These are phyloP conservation scores for Apeltes quadracus DNA, from an alignment of 2,113 vertebrate genomes.

Conservation along the genomic window DNA sequence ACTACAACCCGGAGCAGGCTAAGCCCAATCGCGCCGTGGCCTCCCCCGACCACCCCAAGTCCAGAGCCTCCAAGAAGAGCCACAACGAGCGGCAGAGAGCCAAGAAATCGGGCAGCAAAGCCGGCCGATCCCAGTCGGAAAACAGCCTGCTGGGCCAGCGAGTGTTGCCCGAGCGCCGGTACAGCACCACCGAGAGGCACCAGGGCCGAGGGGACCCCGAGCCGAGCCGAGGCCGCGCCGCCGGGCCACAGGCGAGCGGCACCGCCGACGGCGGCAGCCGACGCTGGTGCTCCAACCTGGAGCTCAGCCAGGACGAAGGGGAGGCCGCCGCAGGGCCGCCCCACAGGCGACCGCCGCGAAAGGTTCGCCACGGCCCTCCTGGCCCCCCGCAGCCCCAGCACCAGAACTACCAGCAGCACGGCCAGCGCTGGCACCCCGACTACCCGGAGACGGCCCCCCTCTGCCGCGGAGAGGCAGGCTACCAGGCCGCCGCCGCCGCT, in stretches of 20 bases:
- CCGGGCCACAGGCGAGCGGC: conserved; percentile 55
- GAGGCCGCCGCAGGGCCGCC: conserved; percentile 54
- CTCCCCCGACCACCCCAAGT: conserved; percentile 67
- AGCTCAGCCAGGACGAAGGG: conserved; percentile 85
- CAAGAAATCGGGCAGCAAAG: conserved; percentile 77
- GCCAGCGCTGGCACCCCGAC: conserved; percentile 59
- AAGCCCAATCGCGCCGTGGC: conserved; percentile 45
- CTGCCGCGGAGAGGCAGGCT: conserved; percentile 68
- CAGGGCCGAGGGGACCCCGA: conserved; percentile 48
- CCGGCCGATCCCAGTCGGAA: conserved; percentile 86
- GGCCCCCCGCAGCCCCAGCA: conserved; percentile 48
- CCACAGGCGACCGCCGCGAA: conserved; percentile 50
- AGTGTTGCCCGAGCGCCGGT: conserved; percentile 75
- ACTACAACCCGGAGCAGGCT: conserved; percentile 59
- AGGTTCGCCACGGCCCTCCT: conserved; percentile 50
- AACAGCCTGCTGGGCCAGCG: conserved; percentile 83
- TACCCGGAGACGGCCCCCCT: conserved; percentile 70
- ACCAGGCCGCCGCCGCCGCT: conserved; percentile 31
- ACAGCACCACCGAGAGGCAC: conserved; percentile 81
- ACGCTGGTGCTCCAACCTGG: conserved; percentile 88
- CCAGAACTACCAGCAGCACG: conserved; percentile 40
- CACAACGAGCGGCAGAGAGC: conserved; percentile 76
- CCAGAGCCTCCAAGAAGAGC: conserved; percentile 75
- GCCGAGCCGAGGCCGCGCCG: conserved; percentile 58
- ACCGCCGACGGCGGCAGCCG: conserved; percentile 56